These are phyloP conservation scores for Drosophila longiperda DNA, from an alignment of 2,888 invertebrate species.

Conservation along the genomic window DNA sequence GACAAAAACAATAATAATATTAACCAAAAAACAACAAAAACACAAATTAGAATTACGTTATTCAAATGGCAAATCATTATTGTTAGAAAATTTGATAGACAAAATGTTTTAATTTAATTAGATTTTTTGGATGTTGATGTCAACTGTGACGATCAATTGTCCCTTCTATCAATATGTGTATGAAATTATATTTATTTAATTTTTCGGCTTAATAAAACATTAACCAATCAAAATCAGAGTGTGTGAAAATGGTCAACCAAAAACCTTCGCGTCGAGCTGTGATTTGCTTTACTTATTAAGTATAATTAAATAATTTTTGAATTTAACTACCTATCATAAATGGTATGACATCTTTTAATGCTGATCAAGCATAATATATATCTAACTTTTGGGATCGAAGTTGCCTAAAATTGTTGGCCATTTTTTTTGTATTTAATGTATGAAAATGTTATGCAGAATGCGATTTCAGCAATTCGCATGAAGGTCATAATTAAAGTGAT, in stretches of 20 bases:
- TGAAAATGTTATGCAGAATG: neutral
- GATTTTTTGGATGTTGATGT: slow-evolving; percentile 20
- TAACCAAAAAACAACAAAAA: slow-evolving; percentile 35
- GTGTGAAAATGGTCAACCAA: neutral
- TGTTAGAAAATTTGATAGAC: slow-evolving; percentile 49
- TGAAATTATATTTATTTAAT: slow-evolving; percentile 1
- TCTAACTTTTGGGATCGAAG: neutral
- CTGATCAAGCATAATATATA: neutral
- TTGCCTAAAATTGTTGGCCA: neutral
- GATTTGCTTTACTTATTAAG: neutral
- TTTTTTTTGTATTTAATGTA: neutral
- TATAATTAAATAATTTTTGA: neutral
- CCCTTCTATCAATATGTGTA: neutral
- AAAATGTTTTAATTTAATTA: slow-evolving; percentile 38
- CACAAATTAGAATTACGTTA: slow-evolving; percentile 43
- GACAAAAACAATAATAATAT: slow-evolving; percentile 52
- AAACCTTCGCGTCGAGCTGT: neutral
- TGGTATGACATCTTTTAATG: neutral
- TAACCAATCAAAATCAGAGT: neutral
- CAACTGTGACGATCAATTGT: slow-evolving; percentile 31
- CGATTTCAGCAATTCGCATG: neutral
- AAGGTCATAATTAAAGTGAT: neutral
- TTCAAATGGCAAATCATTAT: slow-evolving; percentile 65
- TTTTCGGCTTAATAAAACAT: slow-evolving; percentile 8
- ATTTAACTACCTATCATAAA: neutral